These are phyloP conservation scores for Pseudorhiza aurosa DNA, from an alignment of 30 jellyfish, hydroid and myxozoan species.

Conservation along the genomic window DNA sequence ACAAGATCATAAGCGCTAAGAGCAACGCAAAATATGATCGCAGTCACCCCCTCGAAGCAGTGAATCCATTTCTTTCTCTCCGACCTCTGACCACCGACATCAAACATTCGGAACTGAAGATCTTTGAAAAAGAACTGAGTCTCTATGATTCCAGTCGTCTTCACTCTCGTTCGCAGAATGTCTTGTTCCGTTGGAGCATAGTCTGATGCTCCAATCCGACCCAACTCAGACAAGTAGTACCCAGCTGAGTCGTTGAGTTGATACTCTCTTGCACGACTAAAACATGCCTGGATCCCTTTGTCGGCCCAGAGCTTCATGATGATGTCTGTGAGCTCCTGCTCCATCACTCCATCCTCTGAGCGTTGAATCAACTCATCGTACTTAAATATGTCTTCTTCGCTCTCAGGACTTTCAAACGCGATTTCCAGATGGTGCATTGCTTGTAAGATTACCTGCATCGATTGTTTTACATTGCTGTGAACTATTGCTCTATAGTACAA, in stretches of 20 bases:
- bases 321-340: background rate
- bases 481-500: background rate
- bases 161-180: slow-evolving; percentile 36
- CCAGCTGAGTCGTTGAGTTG: slow-evolving; percentile 17
- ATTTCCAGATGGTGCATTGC: background rate
- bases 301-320: slow-evolving; percentile 30
- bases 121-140: slow-evolving; percentile 11
- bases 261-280: slow-evolving; percentile 12
- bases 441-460: background rate
- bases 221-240: slow-evolving; percentile 7
- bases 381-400: background rate
- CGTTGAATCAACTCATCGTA: background rate
- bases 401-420: background rate
- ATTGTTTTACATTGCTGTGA: slow-evolving; percentile 3
- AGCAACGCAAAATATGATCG: slow-evolving; percentile 38
- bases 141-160: slow-evolving; percentile 52
- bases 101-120: slow-evolving; percentile 42
- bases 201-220: slow-evolving; percentile 14
- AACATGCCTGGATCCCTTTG: slow-evolving; percentile 9
- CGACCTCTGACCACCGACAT: slow-evolving; percentile 79
- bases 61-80: slow-evolving; percentile 76
- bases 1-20: slow-evolving; percentile 11
- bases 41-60: slow-evolving; percentile 60
- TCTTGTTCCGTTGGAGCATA: slow-evolving; percentile 61
- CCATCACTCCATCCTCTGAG: background rate